These are phyloP conservation scores for Pseudochaenichthys georgianus DNA, from an alignment of 2,797 vertebrate species.

Conservation along the genomic window DNA sequence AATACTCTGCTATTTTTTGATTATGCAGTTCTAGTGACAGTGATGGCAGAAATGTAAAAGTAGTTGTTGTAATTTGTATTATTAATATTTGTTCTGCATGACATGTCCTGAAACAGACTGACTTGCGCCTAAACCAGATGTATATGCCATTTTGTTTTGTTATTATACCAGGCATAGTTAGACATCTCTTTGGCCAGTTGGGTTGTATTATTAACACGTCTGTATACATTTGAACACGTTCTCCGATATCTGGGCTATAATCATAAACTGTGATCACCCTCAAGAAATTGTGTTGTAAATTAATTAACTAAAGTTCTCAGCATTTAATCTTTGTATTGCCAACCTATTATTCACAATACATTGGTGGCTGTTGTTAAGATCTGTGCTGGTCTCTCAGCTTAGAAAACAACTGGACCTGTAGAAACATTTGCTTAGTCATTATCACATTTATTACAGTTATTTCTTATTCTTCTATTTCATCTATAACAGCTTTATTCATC, in stretches of 20 bases:
- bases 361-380: not conserved
- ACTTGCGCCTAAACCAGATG: not conserved
- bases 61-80: not conserved
- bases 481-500: slow-evolving; percentile 32
- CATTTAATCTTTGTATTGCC: slow-evolving; percentile 1
- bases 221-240: not conserved
- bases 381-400: not conserved
- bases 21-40: not conserved
- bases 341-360: not conserved
- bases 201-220: not conserved
- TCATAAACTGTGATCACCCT: too few relatives aligned
- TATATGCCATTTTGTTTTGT: too few relatives aligned
- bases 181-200: not conserved
- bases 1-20: not conserved
- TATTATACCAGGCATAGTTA: not conserved
- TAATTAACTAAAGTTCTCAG: not conserved
- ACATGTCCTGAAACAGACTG: not conserved
- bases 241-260: not conserved
- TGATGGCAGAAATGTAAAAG: not conserved
- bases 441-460: not conserved
- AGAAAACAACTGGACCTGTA: not conserved
- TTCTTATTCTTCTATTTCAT: slow-evolving; percentile 10
- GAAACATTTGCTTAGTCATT: not conserved
- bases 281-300: not conserved
- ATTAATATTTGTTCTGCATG: not conserved